Percentiles rank a stretch among this genome's conserved stretches.
Conservation (phyloP, 2,113 vertebrate genomes). For the Hypanus sabinus region DNA sequence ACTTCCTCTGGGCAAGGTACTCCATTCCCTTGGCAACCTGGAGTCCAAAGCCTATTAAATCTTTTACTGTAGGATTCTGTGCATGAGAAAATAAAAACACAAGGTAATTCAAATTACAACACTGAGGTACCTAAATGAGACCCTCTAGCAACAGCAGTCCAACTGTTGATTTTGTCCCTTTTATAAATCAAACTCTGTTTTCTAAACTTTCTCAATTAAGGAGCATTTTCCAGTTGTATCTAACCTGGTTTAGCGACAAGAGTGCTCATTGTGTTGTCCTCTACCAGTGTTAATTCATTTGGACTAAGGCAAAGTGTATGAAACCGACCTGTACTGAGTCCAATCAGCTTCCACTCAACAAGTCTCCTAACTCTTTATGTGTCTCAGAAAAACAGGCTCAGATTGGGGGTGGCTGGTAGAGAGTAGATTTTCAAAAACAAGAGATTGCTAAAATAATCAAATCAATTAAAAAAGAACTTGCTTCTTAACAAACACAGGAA, state of each 20-base stretch:
- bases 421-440: not conserved
- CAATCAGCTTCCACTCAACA: not conserved
- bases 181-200: too few relatives aligned
- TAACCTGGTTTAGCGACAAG: not conserved
- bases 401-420: not conserved
- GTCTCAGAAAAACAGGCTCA: not conserved
- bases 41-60: constrained; percentile 85
- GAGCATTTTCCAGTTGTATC: too few relatives aligned
- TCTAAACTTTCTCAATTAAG: too few relatives aligned
- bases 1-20: constrained; percentile 87
- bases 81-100: not conserved
- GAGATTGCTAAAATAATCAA: not conserved
- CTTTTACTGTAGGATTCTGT: constrained; percentile 89
- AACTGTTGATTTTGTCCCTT: too few relatives aligned
- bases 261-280: not conserved
- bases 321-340: not conserved
- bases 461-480: not conserved
- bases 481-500: not conserved
- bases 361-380: not conserved
- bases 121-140: too few relatives aligned
- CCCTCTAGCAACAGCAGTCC: too few relatives aligned
- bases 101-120: not conserved
- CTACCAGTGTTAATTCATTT: not conserved
- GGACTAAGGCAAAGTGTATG: not conserved
- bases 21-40: constrained; percentile 93